Evolutionary conservation across 92 coral and sea anemone genomes (phyloP), one percentile per base, ranked within the genome.

Genomic region (Phymanthus crucifer): DNA sequence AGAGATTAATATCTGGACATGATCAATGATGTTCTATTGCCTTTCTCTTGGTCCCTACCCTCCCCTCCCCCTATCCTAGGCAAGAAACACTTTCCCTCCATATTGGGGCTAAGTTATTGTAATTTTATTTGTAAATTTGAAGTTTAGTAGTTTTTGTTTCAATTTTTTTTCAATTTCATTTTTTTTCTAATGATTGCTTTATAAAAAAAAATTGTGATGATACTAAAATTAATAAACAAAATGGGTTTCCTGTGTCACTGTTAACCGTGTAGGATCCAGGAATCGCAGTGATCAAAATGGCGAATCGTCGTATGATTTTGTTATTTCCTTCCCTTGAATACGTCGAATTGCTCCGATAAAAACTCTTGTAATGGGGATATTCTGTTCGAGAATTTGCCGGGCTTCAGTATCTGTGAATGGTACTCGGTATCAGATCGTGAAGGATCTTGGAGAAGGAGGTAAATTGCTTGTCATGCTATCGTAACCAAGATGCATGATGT

Each of bases 401-500:
- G 86, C 90, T 56, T 78, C 90, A 33, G 93, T 96, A 47, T 91
- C 94, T 40, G 89, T 96, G 2, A 96, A 96, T 75, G 96, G 99
- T 32, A 85, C 83, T 32, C 86, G 91, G 23, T 96, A 96, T 78
- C 86, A 92, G 40, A 90, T 96, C 29, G 93, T 93, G 10, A 91
- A 85, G 72, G 96, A 96, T 70, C 88, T 96, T 48, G 99, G 99
- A n/a, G 99, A 96, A 82, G 99, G 99, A 74, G 99, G 99, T 96
- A 81, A 80, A 69, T 27, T 10, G 11, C 0, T 0, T 5, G 33
- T 3, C 31, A 17, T 19, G 1, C n/a, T 32, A 18, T 32, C 7
- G 8, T 26, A 50, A 31, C 31, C 33, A 24, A 1, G 26, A 6
- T 17, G n/a, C n/a, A n/a, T n/a, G n/a, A n/a, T n/a, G n/a, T n/a